phyloP scores from a whole-genome alignment of 2,797 vertebrate genomes.

The Clamator glandarius region DNA sequence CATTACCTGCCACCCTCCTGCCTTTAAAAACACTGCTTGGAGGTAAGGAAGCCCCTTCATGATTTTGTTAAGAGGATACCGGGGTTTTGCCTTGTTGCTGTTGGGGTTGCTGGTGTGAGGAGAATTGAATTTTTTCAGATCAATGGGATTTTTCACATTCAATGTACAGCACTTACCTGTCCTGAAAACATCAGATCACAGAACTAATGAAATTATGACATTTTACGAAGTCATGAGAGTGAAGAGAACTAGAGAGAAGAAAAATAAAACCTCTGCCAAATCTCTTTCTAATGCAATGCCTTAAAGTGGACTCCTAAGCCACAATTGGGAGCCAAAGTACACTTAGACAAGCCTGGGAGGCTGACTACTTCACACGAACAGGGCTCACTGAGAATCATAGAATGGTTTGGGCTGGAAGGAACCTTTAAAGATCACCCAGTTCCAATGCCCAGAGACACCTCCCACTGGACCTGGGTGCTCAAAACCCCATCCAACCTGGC shows the following conservation, averaged over 20 bases:
- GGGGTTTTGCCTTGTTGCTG: neutral
- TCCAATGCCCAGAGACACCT: too few relatives aligned
- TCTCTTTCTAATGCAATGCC: neutral
- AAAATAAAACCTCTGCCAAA: neutral
- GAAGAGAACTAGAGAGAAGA: neutral
- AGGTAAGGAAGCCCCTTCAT: neutral
- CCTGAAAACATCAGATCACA: neutral
- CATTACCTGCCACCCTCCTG: neutral
- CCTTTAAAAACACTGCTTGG: slow-evolving; percentile 1
- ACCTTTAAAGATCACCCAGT: too few relatives aligned
- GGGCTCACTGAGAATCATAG: neutral
- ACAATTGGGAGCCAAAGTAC: neutral
- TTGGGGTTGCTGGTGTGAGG: neutral
- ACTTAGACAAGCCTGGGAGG: neutral
- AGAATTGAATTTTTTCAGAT: neutral
- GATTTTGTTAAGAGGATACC: neutral
- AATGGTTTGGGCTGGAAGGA: too few relatives aligned
- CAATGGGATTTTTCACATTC: neutral
- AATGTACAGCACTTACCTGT: neutral
- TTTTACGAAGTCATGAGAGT: neutral
- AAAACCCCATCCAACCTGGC: too few relatives aligned
- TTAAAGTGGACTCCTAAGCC: neutral
- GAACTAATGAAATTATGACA: neutral
- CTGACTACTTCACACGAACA: neutral
- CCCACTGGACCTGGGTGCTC: too few relatives aligned